Conservation (phyloP, 2,113 vertebrate species). For the Pygoscelis antarcticus region DNA sequence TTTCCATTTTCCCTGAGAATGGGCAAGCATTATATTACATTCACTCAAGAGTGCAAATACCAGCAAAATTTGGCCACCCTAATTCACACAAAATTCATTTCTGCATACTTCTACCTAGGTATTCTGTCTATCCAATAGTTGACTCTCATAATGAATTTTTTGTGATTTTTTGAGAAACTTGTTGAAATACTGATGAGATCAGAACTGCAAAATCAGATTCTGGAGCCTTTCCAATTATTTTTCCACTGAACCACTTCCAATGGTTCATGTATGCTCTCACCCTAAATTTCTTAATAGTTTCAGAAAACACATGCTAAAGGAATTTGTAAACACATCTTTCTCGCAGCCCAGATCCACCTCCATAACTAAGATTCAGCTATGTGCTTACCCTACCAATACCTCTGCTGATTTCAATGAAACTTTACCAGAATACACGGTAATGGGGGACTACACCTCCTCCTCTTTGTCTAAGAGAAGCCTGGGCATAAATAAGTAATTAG, state of each 20-base stretch:
- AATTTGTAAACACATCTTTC: neutral
- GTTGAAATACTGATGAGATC: neutral
- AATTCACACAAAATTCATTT: neutral
- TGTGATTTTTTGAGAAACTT: neutral
- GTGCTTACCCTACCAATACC: neutral
- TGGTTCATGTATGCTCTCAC: neutral
- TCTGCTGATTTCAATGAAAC: neutral
- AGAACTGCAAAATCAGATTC: neutral
- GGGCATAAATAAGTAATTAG: neutral
- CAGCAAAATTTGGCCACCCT: neutral
- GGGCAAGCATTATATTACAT: neutral
- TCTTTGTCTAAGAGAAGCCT: neutral
- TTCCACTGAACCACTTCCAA: neutral
- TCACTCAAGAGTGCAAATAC: neutral
- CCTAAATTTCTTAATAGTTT: neutral
- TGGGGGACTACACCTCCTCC: rapidly evolving
- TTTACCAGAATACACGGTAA: neutral
- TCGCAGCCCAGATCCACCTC: neutral
- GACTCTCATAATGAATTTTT: neutral
- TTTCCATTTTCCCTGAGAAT: neutral
- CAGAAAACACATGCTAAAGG: neutral
- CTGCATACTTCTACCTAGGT: neutral
- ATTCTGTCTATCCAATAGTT: neutral
- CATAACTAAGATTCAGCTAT: neutral
- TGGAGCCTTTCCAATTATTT: neutral